Evolutionary conservation across 2,113 vertebrate species (phyloP).

Genomic region (Sciurus niger): DNA sequence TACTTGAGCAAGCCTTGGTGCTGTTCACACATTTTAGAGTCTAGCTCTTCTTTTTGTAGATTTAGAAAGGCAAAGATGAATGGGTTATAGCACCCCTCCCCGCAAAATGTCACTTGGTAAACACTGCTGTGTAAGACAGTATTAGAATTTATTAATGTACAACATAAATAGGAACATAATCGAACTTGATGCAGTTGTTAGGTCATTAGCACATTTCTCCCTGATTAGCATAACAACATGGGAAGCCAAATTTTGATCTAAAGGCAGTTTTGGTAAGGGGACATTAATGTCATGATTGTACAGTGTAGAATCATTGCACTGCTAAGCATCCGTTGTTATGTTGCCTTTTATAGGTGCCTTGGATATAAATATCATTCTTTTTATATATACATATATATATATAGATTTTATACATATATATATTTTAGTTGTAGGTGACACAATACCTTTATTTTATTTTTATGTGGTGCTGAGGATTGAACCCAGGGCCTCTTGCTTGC

Average conservation of each 20-base stretch:
- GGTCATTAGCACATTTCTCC: background rate
- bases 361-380: background rate
- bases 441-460: no score
- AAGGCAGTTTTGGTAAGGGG: background rate
- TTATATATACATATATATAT: no score
- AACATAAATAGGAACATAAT: background rate
- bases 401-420: no score
- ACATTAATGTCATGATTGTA: background rate
- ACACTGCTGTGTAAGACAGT: background rate
- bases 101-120: background rate
- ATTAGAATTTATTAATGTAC: background rate
- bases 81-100: background rate
- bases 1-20: background rate
- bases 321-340: background rate
- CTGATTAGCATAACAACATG: background rate
- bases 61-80: slow-evolving; percentile 8
- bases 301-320: background rate
- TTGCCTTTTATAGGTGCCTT: background rate
- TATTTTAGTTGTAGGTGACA: no score
- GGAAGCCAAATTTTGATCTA: background rate
- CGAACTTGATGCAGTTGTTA: background rate
- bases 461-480: no score
- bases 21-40: background rate
- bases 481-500: no score
- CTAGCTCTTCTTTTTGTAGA: background rate